Evolutionary conservation across 35 echinoderm and acorn worm species (phyloP), one percentile per base, ranked within the genome.

Genomic region (Chiridota heheva): DNA sequence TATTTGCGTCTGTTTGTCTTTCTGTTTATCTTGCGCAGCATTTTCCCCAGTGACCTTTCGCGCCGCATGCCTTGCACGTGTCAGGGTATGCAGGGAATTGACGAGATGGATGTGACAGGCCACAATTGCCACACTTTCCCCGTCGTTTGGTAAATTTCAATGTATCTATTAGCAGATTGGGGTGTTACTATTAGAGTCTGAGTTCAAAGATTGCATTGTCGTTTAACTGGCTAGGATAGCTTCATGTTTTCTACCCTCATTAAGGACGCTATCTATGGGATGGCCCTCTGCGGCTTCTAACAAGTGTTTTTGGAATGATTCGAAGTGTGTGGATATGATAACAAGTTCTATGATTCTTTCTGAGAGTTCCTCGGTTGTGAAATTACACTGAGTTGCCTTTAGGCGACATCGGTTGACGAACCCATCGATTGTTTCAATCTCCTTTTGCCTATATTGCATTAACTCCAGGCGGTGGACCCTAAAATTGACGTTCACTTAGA

Each of bases 51-150:
- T 93, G 85, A 8, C 78, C 77, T 20, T 78, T 88, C 0, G 22
- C 30, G 12, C 46, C 55, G 48, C 77, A 88, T 41, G 42, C 15
- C 12, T 88, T 82, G 70, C 85, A 88, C 27, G 31, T 75, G 28
- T 94, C 78, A 1, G 63, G 12, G 58, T 77, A 90, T 10, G 69
- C 87, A 35, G 87, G 87, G 68, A 79, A 90, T 60, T 74, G 36
- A 13, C 34, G 75, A 15, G 80, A 71, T 37, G 80, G 68, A 34
- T 84, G 87, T 6, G 18, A 63, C 0, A 53, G 49, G 2, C 80
- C 80, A 66, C 79, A 90, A 43, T 90, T 90, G 8, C 60, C 69
- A 76, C 87, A 90, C 7, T 42, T 27, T 32, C 24, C n/a, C n/a
- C n/a, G n/a, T 72, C 2, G 7, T 27, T 55, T 86, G 26, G 7